phyloP scores from a whole-genome alignment of 2,797 vertebrate species.

The Squalus acanthias region DNA sequence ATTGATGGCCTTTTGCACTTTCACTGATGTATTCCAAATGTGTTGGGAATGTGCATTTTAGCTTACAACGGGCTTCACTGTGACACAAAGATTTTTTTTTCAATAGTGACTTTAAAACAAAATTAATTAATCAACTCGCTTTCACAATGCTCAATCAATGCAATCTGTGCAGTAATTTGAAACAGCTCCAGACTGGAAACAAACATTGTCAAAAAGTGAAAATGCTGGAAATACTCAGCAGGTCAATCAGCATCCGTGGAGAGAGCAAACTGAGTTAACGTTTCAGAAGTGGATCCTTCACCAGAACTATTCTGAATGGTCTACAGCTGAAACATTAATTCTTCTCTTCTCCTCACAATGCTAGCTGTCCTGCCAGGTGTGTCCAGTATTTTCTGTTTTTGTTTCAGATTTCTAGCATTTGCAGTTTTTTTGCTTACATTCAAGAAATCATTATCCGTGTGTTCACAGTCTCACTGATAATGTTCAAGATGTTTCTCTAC shows the following conservation, averaged over 20 bases:
- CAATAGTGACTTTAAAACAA: background rate
- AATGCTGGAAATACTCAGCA: background rate
- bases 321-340: slow-evolving; percentile 5
- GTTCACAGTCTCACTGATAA: background rate
- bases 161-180: background rate
- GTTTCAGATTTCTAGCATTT: background rate
- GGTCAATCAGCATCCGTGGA: background rate
- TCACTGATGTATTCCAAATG: background rate
- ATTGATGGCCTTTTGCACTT: background rate
- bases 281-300: background rate
- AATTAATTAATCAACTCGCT: background rate
- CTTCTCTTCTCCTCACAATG: background rate
- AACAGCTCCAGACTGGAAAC: background rate
- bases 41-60: background rate
- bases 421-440: background rate
- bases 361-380: too few relatives aligned
- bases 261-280: background rate
- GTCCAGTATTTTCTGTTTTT: too few relatives aligned
- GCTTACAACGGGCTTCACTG: background rate
- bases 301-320: background rate
- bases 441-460: background rate
- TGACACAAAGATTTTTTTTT: background rate
- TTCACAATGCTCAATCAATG: background rate
- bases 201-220: background rate
- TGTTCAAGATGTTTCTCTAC: background rate